These are phyloP conservation scores for Hydropsyche tenuis DNA, from an alignment of 1,140 invertebrate species.

Conservation along the genomic window DNA sequence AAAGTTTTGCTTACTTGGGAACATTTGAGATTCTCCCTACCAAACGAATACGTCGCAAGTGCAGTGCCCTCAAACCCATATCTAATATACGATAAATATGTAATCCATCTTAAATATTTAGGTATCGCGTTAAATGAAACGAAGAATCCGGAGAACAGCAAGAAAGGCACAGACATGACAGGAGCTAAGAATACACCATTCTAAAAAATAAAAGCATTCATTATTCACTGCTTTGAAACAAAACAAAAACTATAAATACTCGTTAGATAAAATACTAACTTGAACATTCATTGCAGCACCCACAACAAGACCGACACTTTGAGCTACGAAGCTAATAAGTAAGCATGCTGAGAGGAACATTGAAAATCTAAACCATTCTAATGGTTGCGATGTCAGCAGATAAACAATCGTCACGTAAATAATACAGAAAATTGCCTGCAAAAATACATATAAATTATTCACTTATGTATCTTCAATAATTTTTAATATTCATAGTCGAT, in stretches of 20 bases:
- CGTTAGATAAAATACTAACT: constrained; percentile 52
- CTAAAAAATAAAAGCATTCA: constrained; percentile 59
- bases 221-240: constrained; percentile 24
- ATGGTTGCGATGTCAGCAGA: constrained; percentile 92
- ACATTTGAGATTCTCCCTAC: constrained; percentile 80
- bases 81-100: constrained; percentile 93
- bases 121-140: constrained; percentile 97
- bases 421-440: constrained; percentile 85
- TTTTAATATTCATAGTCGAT: neutral
- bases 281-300: constrained; percentile 93
- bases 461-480: neutral
- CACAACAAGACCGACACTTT: constrained; percentile 93
- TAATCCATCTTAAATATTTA: constrained; percentile 93
- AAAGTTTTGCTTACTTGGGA: constrained; percentile 63
- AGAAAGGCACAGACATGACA: constrained; percentile 92
- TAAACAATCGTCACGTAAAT: constrained; percentile 95
- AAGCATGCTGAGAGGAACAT: constrained; percentile 91
- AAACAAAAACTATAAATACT: neutral
- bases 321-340: constrained; percentile 92
- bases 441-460: constrained; percentile 49
- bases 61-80: constrained; percentile 96
- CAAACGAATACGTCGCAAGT: constrained; percentile 90
- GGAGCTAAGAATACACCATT: constrained; percentile 96
- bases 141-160: constrained; percentile 96
- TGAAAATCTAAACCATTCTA: constrained; percentile 79